Evolutionary conservation across 2,888 invertebrate genomes (phyloP).

Genomic region (Rhingia rostrata): DNA sequence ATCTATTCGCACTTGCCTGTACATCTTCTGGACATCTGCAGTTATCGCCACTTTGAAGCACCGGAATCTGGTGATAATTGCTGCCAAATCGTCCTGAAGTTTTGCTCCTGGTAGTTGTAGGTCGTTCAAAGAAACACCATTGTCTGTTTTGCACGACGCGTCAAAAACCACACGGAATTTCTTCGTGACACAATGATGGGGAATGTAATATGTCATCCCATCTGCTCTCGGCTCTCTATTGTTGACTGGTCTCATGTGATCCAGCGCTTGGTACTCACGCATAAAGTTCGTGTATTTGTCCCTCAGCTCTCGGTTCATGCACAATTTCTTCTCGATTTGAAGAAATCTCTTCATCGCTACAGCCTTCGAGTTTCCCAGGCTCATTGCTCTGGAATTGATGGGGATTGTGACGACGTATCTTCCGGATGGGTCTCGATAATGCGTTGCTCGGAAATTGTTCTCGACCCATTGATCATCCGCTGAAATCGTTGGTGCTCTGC

Average conservation of each 20-base stretch:
- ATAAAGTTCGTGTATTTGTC: conserved; percentile 14
- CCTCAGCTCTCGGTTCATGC: background rate
- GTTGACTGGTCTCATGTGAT: conserved; percentile 10
- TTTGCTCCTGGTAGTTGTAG: conserved; percentile 6
- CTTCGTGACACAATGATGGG: conserved; percentile 17
- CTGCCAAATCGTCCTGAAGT: conserved; percentile 16
- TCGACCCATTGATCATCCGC: conserved; percentile 29
- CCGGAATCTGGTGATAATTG: conserved; percentile 2
- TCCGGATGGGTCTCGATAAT: background rate
- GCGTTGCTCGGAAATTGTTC: conserved; percentile 12
- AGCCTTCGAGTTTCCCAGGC: conserved; percentile 21
- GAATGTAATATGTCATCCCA: conserved; percentile 1
- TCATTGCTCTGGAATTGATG: conserved; percentile 5
- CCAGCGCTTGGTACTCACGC: conserved; percentile 31
- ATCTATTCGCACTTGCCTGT: background rate
- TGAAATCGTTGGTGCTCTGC: background rate
- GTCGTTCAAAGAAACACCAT: conserved; percentile 17
- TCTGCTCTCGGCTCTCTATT: background rate
- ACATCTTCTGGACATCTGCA: conserved; percentile 18
- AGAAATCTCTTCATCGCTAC: conserved; percentile 10
- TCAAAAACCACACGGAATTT: conserved; percentile 31
- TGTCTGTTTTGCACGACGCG: conserved; percentile 1
- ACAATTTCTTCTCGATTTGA: conserved; percentile 25
- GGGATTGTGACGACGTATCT: conserved; percentile 24
- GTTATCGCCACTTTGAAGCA: conserved; percentile 22